Evolutionary conservation across 2,797 vertebrate genomes (phyloP).

Genomic region (Hypotaenidia okinawae): DNA sequence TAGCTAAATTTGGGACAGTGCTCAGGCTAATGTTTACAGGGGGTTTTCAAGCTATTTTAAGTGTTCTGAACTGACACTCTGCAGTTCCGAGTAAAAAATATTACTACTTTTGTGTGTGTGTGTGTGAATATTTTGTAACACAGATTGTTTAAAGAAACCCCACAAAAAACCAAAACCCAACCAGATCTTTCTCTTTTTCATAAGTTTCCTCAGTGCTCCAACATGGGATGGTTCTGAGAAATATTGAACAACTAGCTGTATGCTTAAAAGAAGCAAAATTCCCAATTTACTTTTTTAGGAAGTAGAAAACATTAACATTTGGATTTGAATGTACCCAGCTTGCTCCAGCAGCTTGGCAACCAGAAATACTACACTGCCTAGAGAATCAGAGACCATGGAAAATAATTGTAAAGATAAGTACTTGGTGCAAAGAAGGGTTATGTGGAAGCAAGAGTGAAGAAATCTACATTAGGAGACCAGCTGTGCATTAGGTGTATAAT

Average conservation of each 20-base stretch:
- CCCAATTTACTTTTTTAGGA: neutral
- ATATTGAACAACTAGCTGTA: neutral
- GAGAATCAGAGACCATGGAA: conserved; percentile 33
- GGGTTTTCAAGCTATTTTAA: neutral
- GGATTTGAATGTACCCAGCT: neutral
- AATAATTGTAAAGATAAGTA: conserved; percentile 48
- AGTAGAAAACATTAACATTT: conserved; percentile 10
- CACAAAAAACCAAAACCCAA: fast-evolving
- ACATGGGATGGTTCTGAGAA: neutral
- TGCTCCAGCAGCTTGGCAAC: conserved; percentile 1
- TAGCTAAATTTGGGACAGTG: neutral
- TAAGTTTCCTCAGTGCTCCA: neutral
- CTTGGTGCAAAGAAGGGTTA: conserved; percentile 33
- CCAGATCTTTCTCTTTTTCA: neutral
- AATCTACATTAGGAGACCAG: conserved; percentile 72
- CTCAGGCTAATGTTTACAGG: neutral
- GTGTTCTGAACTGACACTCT: neutral
- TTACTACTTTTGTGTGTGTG: neutral
- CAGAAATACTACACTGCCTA: conserved; percentile 26
- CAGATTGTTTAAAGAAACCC: neutral
- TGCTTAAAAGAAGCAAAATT: neutral
- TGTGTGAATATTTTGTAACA: neutral
- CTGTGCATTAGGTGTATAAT: conserved; percentile 72
- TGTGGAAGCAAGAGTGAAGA: conserved; percentile 60
- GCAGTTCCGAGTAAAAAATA: neutral